A percentile compares a stretch with the other conserved stretches of the same genome.
Evolutionary conservation across 2,888 invertebrate genomes (phyloP).

Genomic region (Sinopyrophorus schimmeli): DNA sequence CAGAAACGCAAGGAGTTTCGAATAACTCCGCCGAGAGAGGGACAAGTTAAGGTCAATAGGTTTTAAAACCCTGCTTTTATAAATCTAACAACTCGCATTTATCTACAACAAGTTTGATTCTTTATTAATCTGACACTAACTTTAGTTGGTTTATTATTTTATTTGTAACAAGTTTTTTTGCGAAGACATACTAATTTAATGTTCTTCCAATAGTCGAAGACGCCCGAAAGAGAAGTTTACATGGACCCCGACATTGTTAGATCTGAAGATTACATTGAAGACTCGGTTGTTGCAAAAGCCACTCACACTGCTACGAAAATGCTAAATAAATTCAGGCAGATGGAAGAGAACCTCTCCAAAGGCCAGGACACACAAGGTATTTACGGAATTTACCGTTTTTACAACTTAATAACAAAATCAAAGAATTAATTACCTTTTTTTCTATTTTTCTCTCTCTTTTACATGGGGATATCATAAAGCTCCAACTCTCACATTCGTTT

Average conservation of each 20-base stretch:
- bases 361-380: conserved; percentile 53
- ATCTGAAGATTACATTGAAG: conserved; percentile 61
- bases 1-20: conserved; percentile 74
- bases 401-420: no score
- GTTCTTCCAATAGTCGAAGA: conserved; percentile 56
- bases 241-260: conserved; percentile 74
- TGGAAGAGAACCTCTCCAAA: conserved; percentile 73
- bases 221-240: conserved; percentile 74
- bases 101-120: no score
- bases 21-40: conserved; percentile 86
- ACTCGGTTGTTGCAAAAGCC: conserved; percentile 58
- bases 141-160: no score
- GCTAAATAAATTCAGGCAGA: conserved; percentile 85
- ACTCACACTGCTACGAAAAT: conserved; percentile 82
- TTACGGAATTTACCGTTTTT: conserved; percentile 1
- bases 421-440: neutral
- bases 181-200: neutral
- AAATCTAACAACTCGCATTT: no score
- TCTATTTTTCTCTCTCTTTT: no score
- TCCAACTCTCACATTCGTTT: no score
- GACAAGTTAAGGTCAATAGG: conserved; percentile 64
- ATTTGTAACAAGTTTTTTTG: no score
- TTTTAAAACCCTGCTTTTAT: no score
- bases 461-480: no score
- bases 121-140: no score